These are phyloP conservation scores for Agrochola litura DNA, from an alignment of 2,888 invertebrate genomes.

Conservation along the genomic window DNA sequence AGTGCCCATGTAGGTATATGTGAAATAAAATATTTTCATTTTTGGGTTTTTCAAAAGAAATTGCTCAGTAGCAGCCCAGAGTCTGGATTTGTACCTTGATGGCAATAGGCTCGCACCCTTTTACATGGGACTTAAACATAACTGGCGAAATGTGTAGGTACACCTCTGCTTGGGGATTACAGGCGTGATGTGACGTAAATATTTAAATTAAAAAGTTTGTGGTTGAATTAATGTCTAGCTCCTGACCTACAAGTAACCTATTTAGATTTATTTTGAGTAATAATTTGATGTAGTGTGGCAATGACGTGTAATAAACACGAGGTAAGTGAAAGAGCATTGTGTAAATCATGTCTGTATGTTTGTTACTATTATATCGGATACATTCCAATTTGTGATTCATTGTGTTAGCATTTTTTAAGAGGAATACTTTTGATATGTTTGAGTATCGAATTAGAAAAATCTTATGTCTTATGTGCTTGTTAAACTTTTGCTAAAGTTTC, in stretches of 20 bases:
- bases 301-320: slow-evolving; percentile 56
- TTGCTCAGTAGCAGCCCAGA: neutral
- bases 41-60: neutral
- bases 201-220: neutral
- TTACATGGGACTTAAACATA: neutral
- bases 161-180: neutral
- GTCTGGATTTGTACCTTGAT: neutral
- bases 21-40: too few species aligned
- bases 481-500: neutral
- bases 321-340: slow-evolving; percentile 64
- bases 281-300: slow-evolving; percentile 76
- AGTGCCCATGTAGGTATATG: too few species aligned
- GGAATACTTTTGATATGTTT: slow-evolving; percentile 11
- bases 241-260: slow-evolving; percentile 39
- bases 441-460: neutral
- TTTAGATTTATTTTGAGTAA: slow-evolving; percentile 74
- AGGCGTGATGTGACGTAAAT: neutral
- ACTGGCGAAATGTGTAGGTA: neutral
- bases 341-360: slow-evolving; percentile 69
- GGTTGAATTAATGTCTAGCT: neutral
- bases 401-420: slow-evolving; percentile 2
- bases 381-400: slow-evolving; percentile 50
- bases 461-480: neutral
- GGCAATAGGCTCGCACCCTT: neutral
- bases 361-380: slow-evolving; percentile 41